Evolutionary conservation across 2,888 invertebrate species (phyloP).

Genomic region (Oithona nana): DNA sequence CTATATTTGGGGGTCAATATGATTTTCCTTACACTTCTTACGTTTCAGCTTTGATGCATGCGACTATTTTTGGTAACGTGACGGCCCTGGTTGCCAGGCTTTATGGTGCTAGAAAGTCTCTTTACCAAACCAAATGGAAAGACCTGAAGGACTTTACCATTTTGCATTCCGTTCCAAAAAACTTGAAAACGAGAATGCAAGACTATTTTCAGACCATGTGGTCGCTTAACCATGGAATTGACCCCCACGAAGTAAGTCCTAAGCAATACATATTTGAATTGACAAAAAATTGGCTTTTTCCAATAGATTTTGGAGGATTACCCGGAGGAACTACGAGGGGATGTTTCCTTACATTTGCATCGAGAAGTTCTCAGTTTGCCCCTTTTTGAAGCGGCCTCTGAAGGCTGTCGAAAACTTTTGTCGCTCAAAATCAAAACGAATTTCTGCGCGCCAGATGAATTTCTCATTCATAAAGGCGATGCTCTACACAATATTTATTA

Average conservation of each 20-base stretch:
- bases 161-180: constrained; percentile 84
- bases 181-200: constrained; percentile 82
- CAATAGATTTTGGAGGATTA: constrained; percentile 77
- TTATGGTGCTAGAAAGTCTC: constrained; percentile 67
- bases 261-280: no score
- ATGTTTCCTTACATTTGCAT: constrained; percentile 86
- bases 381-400: constrained; percentile 82
- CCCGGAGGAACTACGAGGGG: constrained; percentile 83
- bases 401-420: constrained; percentile 77
- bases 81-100: constrained; percentile 91
- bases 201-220: constrained; percentile 96
- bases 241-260: constrained; percentile 69
- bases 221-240: constrained; percentile 92
- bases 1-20: no score
- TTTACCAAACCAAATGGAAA: constrained; percentile 83
- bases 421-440: constrained; percentile 80
- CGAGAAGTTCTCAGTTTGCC: constrained; percentile 80
- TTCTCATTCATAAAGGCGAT: constrained; percentile 79
- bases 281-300: no score
- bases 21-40: not conserved
- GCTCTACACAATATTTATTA: constrained; percentile 83
- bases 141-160: constrained; percentile 87
- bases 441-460: constrained; percentile 91
- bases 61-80: constrained; percentile 91
- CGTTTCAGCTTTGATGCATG: constrained; percentile 79